Base-by-base conservation (phyloP, 2,797 vertebrate species). In the Macropus fuliginosus region DNA sequence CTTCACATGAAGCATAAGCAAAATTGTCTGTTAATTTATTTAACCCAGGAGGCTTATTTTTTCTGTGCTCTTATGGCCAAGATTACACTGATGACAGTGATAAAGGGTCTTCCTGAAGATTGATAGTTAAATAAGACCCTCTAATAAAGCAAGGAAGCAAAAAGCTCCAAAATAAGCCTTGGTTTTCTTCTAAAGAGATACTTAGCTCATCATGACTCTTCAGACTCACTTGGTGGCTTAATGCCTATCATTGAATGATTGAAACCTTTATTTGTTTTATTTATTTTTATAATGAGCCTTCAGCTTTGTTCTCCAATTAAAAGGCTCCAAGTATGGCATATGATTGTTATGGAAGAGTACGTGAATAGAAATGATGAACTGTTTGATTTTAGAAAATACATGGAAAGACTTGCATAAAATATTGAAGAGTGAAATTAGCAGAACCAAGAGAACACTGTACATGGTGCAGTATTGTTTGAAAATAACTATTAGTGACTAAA, bases 111-210 rank as follows among this genome's bases (percentile, higher is more conserved):
- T 91, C 74, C 34, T 24, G 93, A 56, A 54, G 89, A 54, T 24
- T 95, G 54, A 93, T 94, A 0, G 93, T 54, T 94, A 94, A 97
- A n/a, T 57, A 40, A 31, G 12, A 90, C 92, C 29, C 91, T 95
- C 34, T 90, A n/a, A 4, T 56, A 96, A 95, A 95, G 81, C 4
- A 90, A 52, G 4, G 4, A 92, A 31, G 52, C 55, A 2, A 93
- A 95, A 91, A 34, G 0, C 55, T 92, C 1, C 56, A 91, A 93
- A 89, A n/a, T 46, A 93, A 6, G 46, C 10, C 10, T 90, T 54
- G 4, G 0, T 34, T 29, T 56, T 27, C 28, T 6, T 0, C n/a
- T 4, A 1, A 10, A 55, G 28, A 90, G 54, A 62, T 29, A 91
- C 54, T 8, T 81, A 13, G 46, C 28, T 56, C 92, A 93, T 94